phyloP scores from a whole-genome alignment of 2,797 vertebrate genomes.

The Esox masquinongy region DNA sequence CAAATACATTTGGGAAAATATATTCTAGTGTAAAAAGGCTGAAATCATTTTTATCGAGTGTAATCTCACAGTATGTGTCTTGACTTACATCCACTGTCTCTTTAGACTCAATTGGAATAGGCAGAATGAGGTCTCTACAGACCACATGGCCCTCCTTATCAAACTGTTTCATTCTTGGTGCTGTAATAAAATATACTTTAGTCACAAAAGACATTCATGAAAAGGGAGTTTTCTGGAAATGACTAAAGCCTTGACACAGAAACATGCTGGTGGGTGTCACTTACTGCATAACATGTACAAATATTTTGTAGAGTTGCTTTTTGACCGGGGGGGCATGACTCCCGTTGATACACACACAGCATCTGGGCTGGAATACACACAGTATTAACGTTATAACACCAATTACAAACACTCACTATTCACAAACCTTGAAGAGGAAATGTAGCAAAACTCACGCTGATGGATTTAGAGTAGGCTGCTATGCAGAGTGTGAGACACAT shows the following conservation, averaged over 20 bases:
- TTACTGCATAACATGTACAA: neutral
- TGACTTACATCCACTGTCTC: constrained; percentile 59
- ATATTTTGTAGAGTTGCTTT: accelerated
- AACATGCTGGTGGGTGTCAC: constrained; percentile 19
- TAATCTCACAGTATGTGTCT: too few species aligned
- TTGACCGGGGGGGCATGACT: constrained; percentile 16
- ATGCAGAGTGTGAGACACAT: constrained; percentile 39
- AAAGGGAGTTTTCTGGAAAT: neutral
- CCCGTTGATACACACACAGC: constrained; percentile 65
- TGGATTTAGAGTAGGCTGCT: constrained; percentile 42
- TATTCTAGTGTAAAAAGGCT: too few species aligned
- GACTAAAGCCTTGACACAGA: accelerated
- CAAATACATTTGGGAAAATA: too few species aligned
- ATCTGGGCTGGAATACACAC: constrained; percentile 61
- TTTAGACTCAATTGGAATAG: constrained; percentile 28
- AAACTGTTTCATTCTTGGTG: accelerated
- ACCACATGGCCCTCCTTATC: constrained; percentile 59
- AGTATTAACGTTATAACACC: neutral
- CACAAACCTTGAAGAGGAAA: too few species aligned
- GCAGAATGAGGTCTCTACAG: constrained; percentile 46
- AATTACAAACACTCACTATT: neutral
- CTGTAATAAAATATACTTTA: constrained; percentile 35
- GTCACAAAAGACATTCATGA: neutral
- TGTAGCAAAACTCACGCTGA: constrained; percentile 45
- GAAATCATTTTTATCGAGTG: too few species aligned